Evolutionary conservation across 2,888 invertebrate species (phyloP).

Genomic region (Lissonota sp.): DNA sequence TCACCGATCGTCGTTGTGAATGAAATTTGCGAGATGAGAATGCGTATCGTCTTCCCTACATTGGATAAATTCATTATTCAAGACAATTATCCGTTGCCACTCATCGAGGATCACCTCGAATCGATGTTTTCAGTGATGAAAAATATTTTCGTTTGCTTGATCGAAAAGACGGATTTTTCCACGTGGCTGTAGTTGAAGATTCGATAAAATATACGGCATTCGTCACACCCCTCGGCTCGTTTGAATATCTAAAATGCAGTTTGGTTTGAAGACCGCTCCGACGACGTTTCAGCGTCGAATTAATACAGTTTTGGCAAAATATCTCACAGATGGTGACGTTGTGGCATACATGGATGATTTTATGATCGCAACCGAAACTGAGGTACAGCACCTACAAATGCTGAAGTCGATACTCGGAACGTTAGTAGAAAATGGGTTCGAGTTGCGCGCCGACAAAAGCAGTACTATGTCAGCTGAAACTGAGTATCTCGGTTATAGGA

Average conservation of each 20-base stretch:
- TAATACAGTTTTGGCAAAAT: too few relatives aligned
- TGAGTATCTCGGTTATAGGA: too few relatives aligned
- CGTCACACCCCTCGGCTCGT: slow-evolving; percentile 49
- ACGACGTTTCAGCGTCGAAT: too few relatives aligned
- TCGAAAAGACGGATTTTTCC: slow-evolving; percentile 68
- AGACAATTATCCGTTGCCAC: slow-evolving; percentile 34
- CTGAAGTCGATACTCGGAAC: too few relatives aligned
- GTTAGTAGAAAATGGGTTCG: too few relatives aligned
- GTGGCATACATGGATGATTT: too few relatives aligned
- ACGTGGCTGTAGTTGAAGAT: slow-evolving; percentile 59
- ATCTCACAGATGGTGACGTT: too few relatives aligned
- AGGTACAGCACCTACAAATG: too few relatives aligned
- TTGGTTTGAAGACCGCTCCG: slow-evolving; percentile 31
- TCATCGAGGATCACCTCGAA: slow-evolving; percentile 65
- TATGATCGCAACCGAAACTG: too few relatives aligned
- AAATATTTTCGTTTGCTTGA: slow-evolving; percentile 66
- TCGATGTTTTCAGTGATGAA: slow-evolving; percentile 60
- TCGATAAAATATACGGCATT: slow-evolving; percentile 65
- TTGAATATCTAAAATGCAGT: slow-evolving; percentile 51
- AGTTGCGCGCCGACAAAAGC: too few relatives aligned
- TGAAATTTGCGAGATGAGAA: slow-evolving; percentile 8
- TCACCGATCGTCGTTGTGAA: slow-evolving; percentile 17
- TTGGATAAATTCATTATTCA: slow-evolving; percentile 13
- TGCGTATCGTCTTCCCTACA: slow-evolving; percentile 25
- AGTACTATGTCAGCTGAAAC: too few relatives aligned